A percentile compares a stretch with the other conserved stretches of the same genome.
Evolutionary conservation across 2,113 vertebrate genomes (phyloP).

Genomic region (Chauna torquata): DNA sequence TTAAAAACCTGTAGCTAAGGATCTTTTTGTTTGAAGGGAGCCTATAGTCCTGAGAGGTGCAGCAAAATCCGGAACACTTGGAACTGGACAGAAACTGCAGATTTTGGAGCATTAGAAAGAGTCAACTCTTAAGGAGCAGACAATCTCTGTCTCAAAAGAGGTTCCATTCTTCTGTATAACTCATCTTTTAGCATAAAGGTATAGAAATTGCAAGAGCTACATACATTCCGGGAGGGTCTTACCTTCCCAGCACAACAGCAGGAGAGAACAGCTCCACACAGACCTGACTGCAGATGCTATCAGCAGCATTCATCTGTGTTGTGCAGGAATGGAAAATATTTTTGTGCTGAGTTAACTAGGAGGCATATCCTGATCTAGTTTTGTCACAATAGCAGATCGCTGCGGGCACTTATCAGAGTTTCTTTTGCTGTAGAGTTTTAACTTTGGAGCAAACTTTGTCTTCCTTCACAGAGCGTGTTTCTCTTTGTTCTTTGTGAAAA

Average conservation of each 20-base stretch:
- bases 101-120: not conserved
- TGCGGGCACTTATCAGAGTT: not conserved
- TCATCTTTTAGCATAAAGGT: not conserved
- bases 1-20: not conserved
- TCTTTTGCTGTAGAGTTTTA: not conserved
- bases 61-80: not conserved
- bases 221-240: not conserved
- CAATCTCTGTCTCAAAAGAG: not conserved
- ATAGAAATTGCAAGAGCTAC: accelerated
- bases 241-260: conserved; percentile 26
- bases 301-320: conserved; percentile 28
- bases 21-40: not conserved
- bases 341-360: conserved; percentile 17
- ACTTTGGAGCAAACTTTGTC: not conserved
- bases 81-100: not conserved
- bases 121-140: not conserved
- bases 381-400: conserved; percentile 55
- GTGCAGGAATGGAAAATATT: conserved; percentile 43
- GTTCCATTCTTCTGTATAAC: not conserved
- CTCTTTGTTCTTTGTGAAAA: conserved; percentile 38
- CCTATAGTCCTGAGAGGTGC: not conserved
- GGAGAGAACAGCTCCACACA: conserved; percentile 1
- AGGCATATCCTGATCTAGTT: conserved; percentile 59
- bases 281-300: not conserved
- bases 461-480: conserved; percentile 18